Conservation (phyloP, 1,140 invertebrate species). For the Lepidotrigona ventralis region DNA sequence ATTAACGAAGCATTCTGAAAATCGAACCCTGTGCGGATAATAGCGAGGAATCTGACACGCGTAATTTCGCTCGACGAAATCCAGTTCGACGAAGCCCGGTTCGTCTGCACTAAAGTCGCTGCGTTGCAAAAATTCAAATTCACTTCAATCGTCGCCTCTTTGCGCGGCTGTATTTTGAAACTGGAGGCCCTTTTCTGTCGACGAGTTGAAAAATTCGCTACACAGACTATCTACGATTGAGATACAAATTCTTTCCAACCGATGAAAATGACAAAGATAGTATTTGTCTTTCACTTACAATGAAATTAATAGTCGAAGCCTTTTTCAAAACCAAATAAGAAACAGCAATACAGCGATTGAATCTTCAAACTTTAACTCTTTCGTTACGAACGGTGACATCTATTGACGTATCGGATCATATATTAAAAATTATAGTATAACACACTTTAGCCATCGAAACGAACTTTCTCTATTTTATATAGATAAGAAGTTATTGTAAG, state of each 20-base stretch:
- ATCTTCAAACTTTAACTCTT: too few relatives aligned
- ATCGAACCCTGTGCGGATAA: constrained; percentile 53
- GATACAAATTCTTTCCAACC: background rate
- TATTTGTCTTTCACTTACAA: background rate
- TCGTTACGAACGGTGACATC: too few relatives aligned
- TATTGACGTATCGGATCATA: too few relatives aligned
- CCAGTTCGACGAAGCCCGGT: constrained; percentile 45
- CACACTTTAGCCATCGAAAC: too few relatives aligned
- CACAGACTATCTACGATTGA: background rate
- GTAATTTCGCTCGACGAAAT: constrained; percentile 46
- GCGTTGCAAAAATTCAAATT: constrained; percentile 57
- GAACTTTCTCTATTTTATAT: too few relatives aligned
- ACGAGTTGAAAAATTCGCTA: too few relatives aligned
- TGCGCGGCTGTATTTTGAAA: constrained; percentile 17
- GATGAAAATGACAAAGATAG: background rate
- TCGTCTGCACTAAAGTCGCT: background rate
- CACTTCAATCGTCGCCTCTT: constrained; percentile 45
- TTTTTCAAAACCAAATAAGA: background rate
- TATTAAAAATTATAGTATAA: too few relatives aligned
- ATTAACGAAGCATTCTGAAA: constrained; percentile 65
- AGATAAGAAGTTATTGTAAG: too few relatives aligned
- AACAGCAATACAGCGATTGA: too few relatives aligned
- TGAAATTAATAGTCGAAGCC: background rate
- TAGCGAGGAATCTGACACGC: constrained; percentile 12
- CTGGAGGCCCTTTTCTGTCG: background rate